Evolutionary conservation across 2,888 invertebrate genomes (phyloP).

Genomic region (Parnassius smintheus): DNA sequence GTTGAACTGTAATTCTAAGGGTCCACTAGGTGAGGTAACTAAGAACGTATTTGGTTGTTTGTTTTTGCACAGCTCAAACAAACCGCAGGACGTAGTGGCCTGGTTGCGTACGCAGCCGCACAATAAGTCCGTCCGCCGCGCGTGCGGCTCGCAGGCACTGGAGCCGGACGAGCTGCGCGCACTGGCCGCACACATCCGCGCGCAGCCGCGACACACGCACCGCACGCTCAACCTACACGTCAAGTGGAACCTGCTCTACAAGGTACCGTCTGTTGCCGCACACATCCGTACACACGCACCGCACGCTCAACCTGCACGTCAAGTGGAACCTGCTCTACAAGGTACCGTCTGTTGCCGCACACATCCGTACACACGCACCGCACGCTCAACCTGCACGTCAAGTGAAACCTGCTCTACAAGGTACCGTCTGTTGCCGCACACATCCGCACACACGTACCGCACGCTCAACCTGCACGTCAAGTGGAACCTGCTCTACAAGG

Average conservation of each 20-base stretch:
- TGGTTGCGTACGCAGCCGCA: conserved; percentile 90
- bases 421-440: conserved; percentile 48
- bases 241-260: conserved; percentile 88
- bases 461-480: conserved; percentile 87
- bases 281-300: conserved; percentile 42
- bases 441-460: conserved; percentile 49
- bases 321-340: conserved; percentile 89
- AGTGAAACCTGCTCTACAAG: conserved; percentile 88
- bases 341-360: conserved; percentile 53
- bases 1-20: too few species aligned
- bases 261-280: conserved; percentile 62
- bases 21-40: too few species aligned
- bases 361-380: conserved; percentile 49
- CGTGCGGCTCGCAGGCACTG: conserved; percentile 86
- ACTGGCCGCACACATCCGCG: conserved; percentile 55
- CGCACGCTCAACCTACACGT: conserved; percentile 86
- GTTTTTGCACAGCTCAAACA: conserved; percentile 47
- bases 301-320: conserved; percentile 86
- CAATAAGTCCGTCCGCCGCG: conserved; percentile 79
- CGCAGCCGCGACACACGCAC: conserved; percentile 52
- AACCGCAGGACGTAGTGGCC: conserved; percentile 73
- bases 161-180: conserved; percentile 83
- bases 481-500: conserved; percentile 88
- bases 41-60: too few species aligned
- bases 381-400: conserved; percentile 86